Conservation (phyloP, 1,140 invertebrate genomes). For the Ylistrum balloti region DNA sequence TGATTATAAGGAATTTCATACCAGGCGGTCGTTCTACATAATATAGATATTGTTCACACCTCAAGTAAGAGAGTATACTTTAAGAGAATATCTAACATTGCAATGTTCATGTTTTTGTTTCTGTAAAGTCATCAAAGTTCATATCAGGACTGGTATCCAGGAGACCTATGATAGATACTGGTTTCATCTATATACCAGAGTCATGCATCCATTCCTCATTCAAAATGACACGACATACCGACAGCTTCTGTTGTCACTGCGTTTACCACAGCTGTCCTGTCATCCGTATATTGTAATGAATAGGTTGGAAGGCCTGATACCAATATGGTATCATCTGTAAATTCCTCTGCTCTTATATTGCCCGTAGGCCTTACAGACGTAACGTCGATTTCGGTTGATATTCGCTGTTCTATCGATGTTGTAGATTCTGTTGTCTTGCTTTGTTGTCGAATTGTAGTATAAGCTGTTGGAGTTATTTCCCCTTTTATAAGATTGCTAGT, state of each 20-base stretch:
- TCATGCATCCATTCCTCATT: slow-evolving; percentile 26
- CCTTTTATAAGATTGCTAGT: not conserved
- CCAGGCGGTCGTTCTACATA: not conserved
- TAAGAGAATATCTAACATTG: not conserved
- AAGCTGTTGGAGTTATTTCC: not conserved
- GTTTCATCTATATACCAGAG: not conserved
- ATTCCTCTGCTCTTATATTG: not conserved
- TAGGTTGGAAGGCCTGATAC: not conserved
- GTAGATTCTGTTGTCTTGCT: not conserved
- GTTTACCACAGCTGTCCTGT: not conserved
- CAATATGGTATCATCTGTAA: not conserved
- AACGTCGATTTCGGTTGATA: not conserved
- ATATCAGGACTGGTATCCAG: not conserved
- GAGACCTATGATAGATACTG: not conserved
- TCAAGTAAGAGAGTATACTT: not conserved
- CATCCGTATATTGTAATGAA: not conserved
- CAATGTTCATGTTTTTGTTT: not conserved
- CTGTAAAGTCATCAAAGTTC: not conserved
- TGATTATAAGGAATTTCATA: not conserved
- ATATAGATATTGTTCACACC: not conserved
- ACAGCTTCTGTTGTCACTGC: not conserved
- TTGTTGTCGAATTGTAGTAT: not conserved
- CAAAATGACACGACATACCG: slow-evolving; percentile 10
- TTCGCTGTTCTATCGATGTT: not conserved
- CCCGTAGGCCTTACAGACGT: too few species aligned